Evolutionary conservation across 2,797 vertebrate species (phyloP).

Genomic region (Carduelis carduelis): DNA sequence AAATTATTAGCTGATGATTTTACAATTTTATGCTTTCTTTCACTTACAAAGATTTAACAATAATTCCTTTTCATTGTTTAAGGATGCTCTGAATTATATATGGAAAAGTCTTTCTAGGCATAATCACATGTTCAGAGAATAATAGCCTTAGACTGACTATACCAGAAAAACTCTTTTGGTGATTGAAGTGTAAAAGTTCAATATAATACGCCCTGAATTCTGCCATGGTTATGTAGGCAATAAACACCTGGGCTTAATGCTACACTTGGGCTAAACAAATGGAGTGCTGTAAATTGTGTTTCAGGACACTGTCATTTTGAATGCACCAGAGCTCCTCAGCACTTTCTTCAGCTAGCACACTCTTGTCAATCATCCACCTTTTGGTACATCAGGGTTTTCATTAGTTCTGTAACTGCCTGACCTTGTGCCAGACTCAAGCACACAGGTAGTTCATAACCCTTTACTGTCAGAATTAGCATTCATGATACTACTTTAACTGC

Average conservation of each 20-base stretch:
- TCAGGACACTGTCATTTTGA: conserved; percentile 60
- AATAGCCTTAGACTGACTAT: not conserved
- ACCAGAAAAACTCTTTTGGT: not conserved
- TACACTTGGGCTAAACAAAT: conserved; percentile 36
- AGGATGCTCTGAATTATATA: not conserved
- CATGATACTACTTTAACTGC: conserved; percentile 70
- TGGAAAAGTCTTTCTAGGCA: not conserved
- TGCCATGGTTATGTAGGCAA: not conserved
- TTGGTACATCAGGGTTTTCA: conserved; percentile 63
- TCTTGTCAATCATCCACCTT: conserved; percentile 70
- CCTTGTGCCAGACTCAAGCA: conserved; percentile 62
- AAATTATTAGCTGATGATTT: not conserved
- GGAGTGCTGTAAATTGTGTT: conserved; percentile 49
- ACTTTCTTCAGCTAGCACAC: conserved; percentile 21
- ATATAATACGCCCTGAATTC: not conserved
- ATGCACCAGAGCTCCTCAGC: conserved; percentile 41
- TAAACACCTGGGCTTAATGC: conserved; percentile 1
- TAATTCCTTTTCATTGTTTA: conserved; percentile 36
- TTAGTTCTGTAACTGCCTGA: conserved; percentile 67
- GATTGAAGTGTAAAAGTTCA: not conserved
- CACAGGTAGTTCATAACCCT: conserved; percentile 77
- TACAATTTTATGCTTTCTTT: conserved; percentile 18
- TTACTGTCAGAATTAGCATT: conserved; percentile 77
- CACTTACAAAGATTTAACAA: conserved; percentile 13
- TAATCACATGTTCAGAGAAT: not conserved